Base-by-base conservation (phyloP, 2,113 vertebrate genomes). In the Psittacula cyanocephala region DNA sequence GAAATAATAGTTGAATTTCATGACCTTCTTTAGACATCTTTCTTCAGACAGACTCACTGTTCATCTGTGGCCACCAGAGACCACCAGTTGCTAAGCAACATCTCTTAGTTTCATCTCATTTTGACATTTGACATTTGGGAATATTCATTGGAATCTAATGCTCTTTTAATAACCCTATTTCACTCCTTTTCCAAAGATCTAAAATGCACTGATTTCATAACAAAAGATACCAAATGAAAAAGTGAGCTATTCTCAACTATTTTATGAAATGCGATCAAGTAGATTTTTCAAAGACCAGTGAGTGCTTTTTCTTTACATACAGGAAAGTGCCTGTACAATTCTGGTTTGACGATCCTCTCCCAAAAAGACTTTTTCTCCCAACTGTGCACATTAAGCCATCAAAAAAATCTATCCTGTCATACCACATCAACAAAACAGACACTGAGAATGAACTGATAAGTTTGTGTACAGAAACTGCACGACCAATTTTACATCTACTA, bases 61-160 rank as follows among this genome's bases (percentile, higher is more conserved):
- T 96, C 75, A 96, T 89, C 84, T 96, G 64, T 75, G 88, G 93
- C 86, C 92, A 93, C 81, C 79, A 95, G 85, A 96, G 71, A 95
- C 95, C 85, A 95, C 90, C 83, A 91, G 97, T 97, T 97, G 96
- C 97, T 97, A 97, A 86, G 96, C 96, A 98, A 97, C 95, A 87
- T 91, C 76, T 91, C 91, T 91, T 75, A 64, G 68, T 90, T 92
- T 70, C 92, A 92, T 53, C 82, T 91, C 65, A 76, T 97, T 93
- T 91, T 95, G 84, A 63, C 94, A 79, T 91, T 50, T 89, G 93
- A 87, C 96, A 95, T 75, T 87, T 94, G 69, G 83, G 82, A 96
- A 95, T 80, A 94, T 71, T 94, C 93, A 84, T 16, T 81, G 80
- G 89, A 96, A 92, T 59, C 86, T 88, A 95, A 91, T 14, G 31